A percentile compares a stretch with the other conserved stretches of the same genome.
Evolutionary conservation across 2,888 invertebrate genomes (phyloP).

Genomic region (Dromius quadrimaculatus): DNA sequence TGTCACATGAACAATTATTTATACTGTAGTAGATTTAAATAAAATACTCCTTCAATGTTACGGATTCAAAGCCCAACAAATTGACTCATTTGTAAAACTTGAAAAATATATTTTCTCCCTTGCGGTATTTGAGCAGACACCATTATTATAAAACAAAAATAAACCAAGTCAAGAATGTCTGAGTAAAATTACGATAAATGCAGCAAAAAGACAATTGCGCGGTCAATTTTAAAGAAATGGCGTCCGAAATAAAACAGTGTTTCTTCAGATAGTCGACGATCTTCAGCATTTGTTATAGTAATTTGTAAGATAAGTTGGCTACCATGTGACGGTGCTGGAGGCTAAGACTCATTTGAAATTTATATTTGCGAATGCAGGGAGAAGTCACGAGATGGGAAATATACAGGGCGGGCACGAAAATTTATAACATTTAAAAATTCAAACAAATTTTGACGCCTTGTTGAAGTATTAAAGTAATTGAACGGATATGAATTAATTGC

Average conservation of each 20-base stretch:
- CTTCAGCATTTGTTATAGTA: neutral
- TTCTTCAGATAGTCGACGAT: no score
- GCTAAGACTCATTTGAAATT: slow-evolving; percentile 30
- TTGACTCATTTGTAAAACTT: neutral
- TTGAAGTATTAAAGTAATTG: no score
- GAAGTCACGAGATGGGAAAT: neutral
- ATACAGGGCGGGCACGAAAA: neutral
- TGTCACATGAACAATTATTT: no score
- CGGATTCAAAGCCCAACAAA: neutral
- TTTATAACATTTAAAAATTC: neutral
- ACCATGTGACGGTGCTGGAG: slow-evolving; percentile 24
- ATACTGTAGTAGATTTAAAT: no score
- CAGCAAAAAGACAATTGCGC: neutral
- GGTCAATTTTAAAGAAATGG: neutral
- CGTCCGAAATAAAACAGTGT: neutral
- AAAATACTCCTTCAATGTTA: no score
- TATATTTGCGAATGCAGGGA: slow-evolving; percentile 17
- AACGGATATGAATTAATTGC: no score
- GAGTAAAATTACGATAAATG: neutral
- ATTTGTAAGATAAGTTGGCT: neutral
- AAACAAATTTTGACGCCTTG: no score
- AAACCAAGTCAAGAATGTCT: neutral
- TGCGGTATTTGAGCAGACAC: neutral
- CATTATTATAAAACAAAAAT: neutral
- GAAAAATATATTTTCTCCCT: neutral